Evolutionary conservation across 2,888 invertebrate species (phyloP).

Genomic region (Stenichneumon culpator): DNA sequence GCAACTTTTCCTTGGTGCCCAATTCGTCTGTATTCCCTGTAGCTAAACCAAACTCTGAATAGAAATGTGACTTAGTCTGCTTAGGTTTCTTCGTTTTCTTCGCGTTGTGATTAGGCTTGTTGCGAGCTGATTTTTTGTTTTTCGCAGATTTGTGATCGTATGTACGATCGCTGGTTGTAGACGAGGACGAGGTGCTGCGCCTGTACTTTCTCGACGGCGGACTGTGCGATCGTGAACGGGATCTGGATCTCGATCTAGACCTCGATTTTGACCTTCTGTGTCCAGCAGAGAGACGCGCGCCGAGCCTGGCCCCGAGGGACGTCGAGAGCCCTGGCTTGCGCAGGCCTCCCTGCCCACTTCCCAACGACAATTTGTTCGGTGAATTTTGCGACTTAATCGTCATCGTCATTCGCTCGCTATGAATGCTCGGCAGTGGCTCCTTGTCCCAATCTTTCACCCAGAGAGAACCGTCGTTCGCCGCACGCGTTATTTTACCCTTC

Average conservation of each 20-base stretch:
- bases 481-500: slow-evolving; percentile 96
- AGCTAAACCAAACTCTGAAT: slow-evolving; percentile 89
- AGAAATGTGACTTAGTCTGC: slow-evolving; percentile 86
- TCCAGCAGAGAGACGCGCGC: slow-evolving; percentile 85
- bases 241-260: slow-evolving; percentile 81
- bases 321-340: slow-evolving; percentile 86
- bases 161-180: slow-evolving; percentile 80
- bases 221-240: slow-evolving; percentile 82
- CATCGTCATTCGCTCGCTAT: slow-evolving; percentile 91
- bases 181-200: slow-evolving; percentile 82
- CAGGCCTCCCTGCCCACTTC: slow-evolving; percentile 78
- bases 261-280: slow-evolving; percentile 77
- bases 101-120: slow-evolving; percentile 71
- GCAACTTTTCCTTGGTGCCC: slow-evolving; percentile 92
- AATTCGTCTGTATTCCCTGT: slow-evolving; percentile 88
- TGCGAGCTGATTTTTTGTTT: slow-evolving; percentile 78
- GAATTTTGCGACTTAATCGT: slow-evolving; percentile 88
- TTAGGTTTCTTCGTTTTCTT: slow-evolving; percentile 85
- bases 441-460: slow-evolving; percentile 97
- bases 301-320: slow-evolving; percentile 87
- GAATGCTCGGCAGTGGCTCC: slow-evolving; percentile 96
- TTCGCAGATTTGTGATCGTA: slow-evolving; percentile 81
- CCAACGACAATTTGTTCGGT: slow-evolving; percentile 74
- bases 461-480: slow-evolving; percentile 94
- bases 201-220: slow-evolving; percentile 82